Evolutionary conservation across 1,140 invertebrate genomes (phyloP), one percentile per base, ranked within the genome.

Genomic region (Hyposmocoma kahamanoa): DNA sequence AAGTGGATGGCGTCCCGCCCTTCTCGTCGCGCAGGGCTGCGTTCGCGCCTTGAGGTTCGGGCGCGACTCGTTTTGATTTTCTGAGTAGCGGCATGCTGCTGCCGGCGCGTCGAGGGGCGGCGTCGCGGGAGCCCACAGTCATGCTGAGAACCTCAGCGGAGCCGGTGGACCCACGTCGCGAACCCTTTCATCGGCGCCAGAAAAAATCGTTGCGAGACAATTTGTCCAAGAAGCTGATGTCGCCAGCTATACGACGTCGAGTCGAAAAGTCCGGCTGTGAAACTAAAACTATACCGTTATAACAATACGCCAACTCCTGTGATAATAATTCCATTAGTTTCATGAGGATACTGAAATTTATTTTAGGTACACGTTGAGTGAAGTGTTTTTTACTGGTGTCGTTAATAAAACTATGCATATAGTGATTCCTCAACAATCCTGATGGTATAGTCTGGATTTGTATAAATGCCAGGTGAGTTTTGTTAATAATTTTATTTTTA

Each of bases 111-210:
- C 67, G 68, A 78, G 80, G 78, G 81, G 78, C 74, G 78, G 67
- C 79, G 72, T 70, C 68, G 77, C 81, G 77, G 81, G 81, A 75
- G 75, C 72, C 65, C 76, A 72, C 81, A 84, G 81, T 85, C 81
- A 83, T 85, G 81, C 81, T 85, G 81, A 73, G 81, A 71, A 44
- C 59, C 72, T 84, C 81, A 73, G 79, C 79, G 64, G 67, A 78
- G 72, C 67, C 69, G 70, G 70, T 65, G 81, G 77, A 71, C 68
- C 66, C 73, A 81, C 63, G 76, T 72, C 72, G 79, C 73, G 79
- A 72, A 64, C 50, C 60, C 55, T 76, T 72, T 72, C 69, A 69
- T 62, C 64, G 52, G 58, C 64, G 56, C 76, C 63, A 68, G 62
- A 72, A 77, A 82, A 82, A 74, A 77, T 72, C 61, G 50, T 60